Conservation (phyloP, 2,888 invertebrate species). For the Lasioglossum lativentre region DNA sequence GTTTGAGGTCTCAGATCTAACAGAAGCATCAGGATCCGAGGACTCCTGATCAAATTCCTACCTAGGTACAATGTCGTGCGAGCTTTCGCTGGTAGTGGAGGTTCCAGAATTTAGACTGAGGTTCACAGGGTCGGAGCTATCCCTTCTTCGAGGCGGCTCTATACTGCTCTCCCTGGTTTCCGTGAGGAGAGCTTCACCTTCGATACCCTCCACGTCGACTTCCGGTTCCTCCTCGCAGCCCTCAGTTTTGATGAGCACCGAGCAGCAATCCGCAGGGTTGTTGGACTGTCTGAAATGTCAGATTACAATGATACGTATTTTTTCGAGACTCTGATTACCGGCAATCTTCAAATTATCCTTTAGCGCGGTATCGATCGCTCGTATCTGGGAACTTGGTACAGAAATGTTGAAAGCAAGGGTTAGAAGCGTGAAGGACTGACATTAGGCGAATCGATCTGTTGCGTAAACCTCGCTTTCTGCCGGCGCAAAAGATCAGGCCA, state of each 20-base stretch:
- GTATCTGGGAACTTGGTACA: not conserved
- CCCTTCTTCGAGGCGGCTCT: conserved; percentile 88
- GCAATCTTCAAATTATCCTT: conserved; percentile 8
- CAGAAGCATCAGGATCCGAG: not conserved
- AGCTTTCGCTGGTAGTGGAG: conserved; percentile 82
- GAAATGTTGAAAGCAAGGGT: conserved; percentile 21
- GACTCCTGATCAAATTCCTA: conserved; percentile 48
- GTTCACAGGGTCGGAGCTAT: conserved; percentile 93
- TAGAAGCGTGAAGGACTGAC: conserved; percentile 30
- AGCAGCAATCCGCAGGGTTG: conserved; percentile 83
- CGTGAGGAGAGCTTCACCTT: conserved; percentile 82
- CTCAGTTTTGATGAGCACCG: conserved; percentile 83
- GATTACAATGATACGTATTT: not conserved
- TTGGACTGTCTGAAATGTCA: conserved; percentile 79
- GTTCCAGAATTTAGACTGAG: conserved; percentile 86
- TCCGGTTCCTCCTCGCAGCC: conserved; percentile 83
- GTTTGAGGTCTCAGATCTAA: not conserved
- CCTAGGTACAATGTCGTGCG: conserved; percentile 82
- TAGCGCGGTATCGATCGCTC: not conserved
- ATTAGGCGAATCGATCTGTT: conserved; percentile 43
- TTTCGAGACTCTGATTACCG: not conserved
- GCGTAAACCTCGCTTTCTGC: conserved; percentile 21
- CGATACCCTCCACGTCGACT: conserved; percentile 85
- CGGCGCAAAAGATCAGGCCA: conserved; percentile 22
- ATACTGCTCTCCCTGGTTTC: conserved; percentile 82